Conservation (phyloP, 2,113 vertebrate genomes). For the Takifugu bimaculatus region DNA sequence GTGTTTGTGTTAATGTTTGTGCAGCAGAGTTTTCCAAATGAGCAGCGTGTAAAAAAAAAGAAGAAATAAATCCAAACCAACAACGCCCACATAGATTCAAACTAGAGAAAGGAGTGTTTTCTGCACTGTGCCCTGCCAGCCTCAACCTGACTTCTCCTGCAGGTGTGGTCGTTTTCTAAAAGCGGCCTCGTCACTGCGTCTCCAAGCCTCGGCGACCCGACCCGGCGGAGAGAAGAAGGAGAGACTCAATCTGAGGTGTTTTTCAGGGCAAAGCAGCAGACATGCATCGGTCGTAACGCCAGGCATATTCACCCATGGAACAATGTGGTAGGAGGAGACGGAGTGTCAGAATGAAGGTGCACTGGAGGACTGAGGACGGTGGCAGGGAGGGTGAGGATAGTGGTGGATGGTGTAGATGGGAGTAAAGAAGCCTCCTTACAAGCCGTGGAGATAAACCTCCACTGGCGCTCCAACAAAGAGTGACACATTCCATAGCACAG, state of each 20-base stretch:
- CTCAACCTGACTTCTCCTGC: conserved; percentile 31
- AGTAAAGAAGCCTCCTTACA: conserved; percentile 84
- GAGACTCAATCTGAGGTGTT: conserved; percentile 41
- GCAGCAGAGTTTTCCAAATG: too few species aligned
- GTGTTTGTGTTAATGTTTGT: too few species aligned
- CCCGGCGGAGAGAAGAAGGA: conserved; percentile 23
- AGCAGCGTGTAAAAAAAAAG: too few species aligned
- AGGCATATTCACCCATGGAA: conserved; percentile 79
- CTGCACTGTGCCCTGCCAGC: conserved; percentile 31
- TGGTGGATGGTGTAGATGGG: conserved; percentile 78
- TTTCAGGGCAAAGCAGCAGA: conserved; percentile 69
- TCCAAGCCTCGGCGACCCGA: conserved; percentile 21
- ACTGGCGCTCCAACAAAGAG: conserved; percentile 71
- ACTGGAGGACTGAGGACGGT: conserved; percentile 60
- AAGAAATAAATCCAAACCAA: conserved; percentile 24
- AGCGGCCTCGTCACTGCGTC: conserved; percentile 5
- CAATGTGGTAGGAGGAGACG: conserved; percentile 69
- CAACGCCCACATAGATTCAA: conserved; percentile 18
- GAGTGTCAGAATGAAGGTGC: conserved; percentile 66
- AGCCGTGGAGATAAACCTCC: conserved; percentile 72
- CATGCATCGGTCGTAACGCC: conserved; percentile 76
- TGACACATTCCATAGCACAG: conserved; percentile 52
- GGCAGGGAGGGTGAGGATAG: conserved; percentile 68
- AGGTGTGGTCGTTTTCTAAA: conserved; percentile 22
- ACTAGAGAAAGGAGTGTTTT: conserved; percentile 14